A percentile compares a stretch with the other conserved stretches of the same genome.
These are phyloP conservation scores for Platyrinchus mystaceus DNA, from an alignment of 2,797 vertebrate genomes.

Conservation along the genomic window DNA sequence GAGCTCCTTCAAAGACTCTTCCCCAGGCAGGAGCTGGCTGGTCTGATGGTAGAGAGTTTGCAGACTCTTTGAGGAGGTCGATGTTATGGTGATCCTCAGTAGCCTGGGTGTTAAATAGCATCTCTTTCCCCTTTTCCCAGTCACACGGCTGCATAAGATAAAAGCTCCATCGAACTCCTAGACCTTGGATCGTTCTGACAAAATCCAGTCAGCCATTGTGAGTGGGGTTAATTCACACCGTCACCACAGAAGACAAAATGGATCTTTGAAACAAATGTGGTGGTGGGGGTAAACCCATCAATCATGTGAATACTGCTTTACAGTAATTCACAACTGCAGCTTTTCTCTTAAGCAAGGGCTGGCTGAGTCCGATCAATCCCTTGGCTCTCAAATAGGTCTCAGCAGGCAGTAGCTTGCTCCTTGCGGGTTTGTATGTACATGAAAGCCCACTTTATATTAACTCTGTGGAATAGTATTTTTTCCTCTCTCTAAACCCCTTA, in stretches of 20 bases:
- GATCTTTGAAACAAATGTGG: slow-evolving; percentile 55
- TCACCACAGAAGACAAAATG: slow-evolving; percentile 19
- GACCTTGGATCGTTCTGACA: background rate
- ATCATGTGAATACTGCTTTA: slow-evolving; percentile 61
- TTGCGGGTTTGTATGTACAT: slow-evolving; percentile 61
- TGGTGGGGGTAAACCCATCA: slow-evolving; percentile 59
- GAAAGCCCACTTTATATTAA: slow-evolving; percentile 69
- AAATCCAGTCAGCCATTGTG: slow-evolving; percentile 3
- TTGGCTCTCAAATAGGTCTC: slow-evolving; percentile 47
- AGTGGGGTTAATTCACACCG: slow-evolving; percentile 47
- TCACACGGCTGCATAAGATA: background rate
- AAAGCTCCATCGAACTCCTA: background rate
- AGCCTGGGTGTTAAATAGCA: background rate
- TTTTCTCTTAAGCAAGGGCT: slow-evolving; percentile 42
- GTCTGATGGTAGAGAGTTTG: background rate
- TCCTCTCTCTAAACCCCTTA: slow-evolving; percentile 43
- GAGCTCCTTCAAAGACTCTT: background rate
- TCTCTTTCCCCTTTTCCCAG: background rate
- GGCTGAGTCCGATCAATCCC: slow-evolving; percentile 33
- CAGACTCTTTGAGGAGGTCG: background rate
- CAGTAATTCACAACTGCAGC: slow-evolving; percentile 56
- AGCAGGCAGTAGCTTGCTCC: slow-evolving; percentile 57
- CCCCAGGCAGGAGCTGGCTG: background rate
- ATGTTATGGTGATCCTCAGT: background rate
- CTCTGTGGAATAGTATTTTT: slow-evolving; percentile 55